A percentile compares a stretch with the other conserved stretches of the same genome.
Conservation (phyloP, 2,888 invertebrate genomes). For the Heliconius sara region DNA sequence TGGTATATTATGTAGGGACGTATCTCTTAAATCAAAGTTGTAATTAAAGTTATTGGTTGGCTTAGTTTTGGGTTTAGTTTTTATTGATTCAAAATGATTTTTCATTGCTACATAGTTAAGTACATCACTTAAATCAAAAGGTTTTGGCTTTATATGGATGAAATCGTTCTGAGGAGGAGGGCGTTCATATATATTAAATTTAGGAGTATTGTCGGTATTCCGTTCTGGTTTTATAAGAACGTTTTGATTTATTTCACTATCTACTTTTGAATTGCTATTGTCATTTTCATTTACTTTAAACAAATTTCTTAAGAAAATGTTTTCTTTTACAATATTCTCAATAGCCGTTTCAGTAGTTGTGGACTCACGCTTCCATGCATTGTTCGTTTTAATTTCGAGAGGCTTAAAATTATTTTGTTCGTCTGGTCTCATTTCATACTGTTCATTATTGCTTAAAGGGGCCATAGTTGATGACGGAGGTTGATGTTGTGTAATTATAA, state of each 20-base stretch:
- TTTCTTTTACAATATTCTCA: slow-evolving; percentile 64
- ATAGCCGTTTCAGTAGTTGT: slow-evolving; percentile 50
- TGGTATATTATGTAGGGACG: slow-evolving; percentile 56
- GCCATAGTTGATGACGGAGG: slow-evolving; percentile 21
- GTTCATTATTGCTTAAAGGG: slow-evolving; percentile 34
- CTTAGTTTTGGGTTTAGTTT: slow-evolving; percentile 64
- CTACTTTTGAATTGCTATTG: slow-evolving; percentile 50
- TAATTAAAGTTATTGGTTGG: slow-evolving; percentile 47
- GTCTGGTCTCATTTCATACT: slow-evolving; percentile 49
- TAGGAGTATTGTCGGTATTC: slow-evolving; percentile 61
- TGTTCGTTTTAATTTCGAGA: slow-evolving; percentile 44
- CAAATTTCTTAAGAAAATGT: slow-evolving; percentile 72
- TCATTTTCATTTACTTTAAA: slow-evolving; percentile 56
- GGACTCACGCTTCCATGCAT: slow-evolving; percentile 43
- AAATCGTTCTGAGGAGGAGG: slow-evolving; percentile 60
- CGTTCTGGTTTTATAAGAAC: slow-evolving; percentile 55
- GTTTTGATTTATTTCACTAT: slow-evolving; percentile 36
- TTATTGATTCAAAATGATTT: slow-evolving; percentile 73
- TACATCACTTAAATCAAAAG: slow-evolving; percentile 67
- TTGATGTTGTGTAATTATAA: slow-evolving; percentile 1
- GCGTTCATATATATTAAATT: slow-evolving; percentile 59
- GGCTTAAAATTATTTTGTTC: slow-evolving; percentile 48
- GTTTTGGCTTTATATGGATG: slow-evolving; percentile 54
- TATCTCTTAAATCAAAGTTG: slow-evolving; percentile 58
- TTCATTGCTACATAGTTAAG: slow-evolving; percentile 70